Percentiles rank a stretch among this genome's conserved stretches.
Conservation (phyloP, 2,888 invertebrate species). For the Lysandra coridon region DNA sequence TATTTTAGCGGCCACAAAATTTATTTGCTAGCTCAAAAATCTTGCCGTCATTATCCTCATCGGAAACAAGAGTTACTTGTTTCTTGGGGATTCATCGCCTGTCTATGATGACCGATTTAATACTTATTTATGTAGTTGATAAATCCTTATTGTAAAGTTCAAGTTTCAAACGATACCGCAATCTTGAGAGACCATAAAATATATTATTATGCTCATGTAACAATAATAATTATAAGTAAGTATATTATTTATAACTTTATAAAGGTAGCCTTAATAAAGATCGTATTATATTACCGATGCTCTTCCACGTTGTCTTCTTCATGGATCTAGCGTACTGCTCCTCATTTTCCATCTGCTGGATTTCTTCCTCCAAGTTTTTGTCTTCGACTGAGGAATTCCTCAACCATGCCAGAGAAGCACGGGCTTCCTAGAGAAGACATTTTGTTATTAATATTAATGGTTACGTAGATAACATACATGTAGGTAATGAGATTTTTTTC, state of each 20-base stretch:
- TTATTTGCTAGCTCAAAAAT: background rate
- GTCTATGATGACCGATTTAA: too few species aligned
- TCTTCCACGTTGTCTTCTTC: constrained; percentile 66
- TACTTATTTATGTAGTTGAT: background rate
- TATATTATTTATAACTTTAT: too few species aligned
- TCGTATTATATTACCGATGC: constrained; percentile 56
- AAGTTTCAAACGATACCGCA: background rate
- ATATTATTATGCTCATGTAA: too few species aligned
- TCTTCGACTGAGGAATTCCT: constrained; percentile 63
- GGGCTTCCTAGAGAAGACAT: constrained; percentile 58
- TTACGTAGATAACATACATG: too few species aligned
- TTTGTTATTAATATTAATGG: too few species aligned
- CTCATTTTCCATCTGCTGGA: constrained; percentile 64
- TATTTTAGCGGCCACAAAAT: too few species aligned
- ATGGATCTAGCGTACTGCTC: constrained; percentile 61
- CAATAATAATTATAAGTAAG: too few species aligned
- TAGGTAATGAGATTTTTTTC: too few species aligned
- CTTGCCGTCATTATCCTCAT: background rate
- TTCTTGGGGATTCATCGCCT: background rate
- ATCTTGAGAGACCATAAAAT: background rate
- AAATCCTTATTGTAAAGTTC: background rate
- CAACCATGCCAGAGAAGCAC: constrained; percentile 65
- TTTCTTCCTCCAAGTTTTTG: constrained; percentile 64
- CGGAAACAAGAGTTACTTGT: background rate
- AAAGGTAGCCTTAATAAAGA: constrained; percentile 1